Evolutionary conservation across 2,113 vertebrate species (phyloP).

Genomic region (Paramisgurnus dabryanus): DNA sequence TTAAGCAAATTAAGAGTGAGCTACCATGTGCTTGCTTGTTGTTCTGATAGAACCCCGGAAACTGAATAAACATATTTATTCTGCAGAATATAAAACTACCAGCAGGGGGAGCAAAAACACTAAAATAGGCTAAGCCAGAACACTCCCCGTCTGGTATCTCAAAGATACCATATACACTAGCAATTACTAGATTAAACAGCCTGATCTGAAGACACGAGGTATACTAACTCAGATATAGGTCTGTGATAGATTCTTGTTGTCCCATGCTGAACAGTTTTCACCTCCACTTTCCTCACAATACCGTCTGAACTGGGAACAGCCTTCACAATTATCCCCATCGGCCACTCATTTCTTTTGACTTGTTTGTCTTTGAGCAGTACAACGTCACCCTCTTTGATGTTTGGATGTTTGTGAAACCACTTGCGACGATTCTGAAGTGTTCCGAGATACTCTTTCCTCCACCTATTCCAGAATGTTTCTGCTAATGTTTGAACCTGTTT

Average conservation of each 20-base stretch:
- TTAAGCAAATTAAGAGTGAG: not conserved
- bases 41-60: not conserved
- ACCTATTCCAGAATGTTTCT: too few relatives aligned
- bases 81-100: not conserved
- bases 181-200: not conserved
- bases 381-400: too few relatives aligned
- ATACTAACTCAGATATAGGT: not conserved
- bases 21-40: not conserved
- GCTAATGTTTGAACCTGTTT: too few relatives aligned
- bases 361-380: too few relatives aligned
- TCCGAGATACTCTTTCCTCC: too few relatives aligned
- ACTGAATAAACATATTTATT: not conserved
- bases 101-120: not conserved
- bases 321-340: not conserved
- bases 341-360: too few relatives aligned
- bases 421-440: too few relatives aligned
- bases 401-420: too few relatives aligned
- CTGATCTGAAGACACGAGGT: not conserved
- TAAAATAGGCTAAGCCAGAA: conserved; percentile 1
- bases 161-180: too few relatives aligned
- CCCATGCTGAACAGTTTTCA: not conserved
- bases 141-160: not conserved
- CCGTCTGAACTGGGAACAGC: conserved; percentile 20
- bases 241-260: not conserved
- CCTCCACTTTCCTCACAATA: conserved; percentile 21